Evolutionary conservation across 2,888 invertebrate species (phyloP).

Genomic region (Dysmachus trigonus): DNA sequence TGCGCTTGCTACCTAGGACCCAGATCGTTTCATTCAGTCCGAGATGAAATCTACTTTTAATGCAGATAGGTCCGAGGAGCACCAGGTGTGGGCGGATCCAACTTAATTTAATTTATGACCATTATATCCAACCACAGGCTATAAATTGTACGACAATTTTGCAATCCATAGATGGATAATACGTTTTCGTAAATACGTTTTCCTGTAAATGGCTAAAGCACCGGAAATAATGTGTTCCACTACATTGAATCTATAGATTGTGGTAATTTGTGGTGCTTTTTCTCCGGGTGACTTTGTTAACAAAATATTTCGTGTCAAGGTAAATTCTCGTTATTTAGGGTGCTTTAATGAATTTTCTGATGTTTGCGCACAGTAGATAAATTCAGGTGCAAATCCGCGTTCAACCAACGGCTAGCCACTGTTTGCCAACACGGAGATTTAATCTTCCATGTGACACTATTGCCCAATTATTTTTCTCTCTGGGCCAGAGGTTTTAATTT

Average conservation of each 20-base stretch:
- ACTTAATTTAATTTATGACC: constrained; percentile 49
- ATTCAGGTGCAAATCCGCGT: background rate
- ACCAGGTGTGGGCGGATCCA: constrained; percentile 48
- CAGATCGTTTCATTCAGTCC: constrained; percentile 28
- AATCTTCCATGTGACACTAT: background rate
- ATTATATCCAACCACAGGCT: constrained; percentile 48
- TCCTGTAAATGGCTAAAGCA: constrained; percentile 45
- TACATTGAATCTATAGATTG: constrained; percentile 48
- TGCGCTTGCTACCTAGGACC: background rate
- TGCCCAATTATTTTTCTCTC: background rate
- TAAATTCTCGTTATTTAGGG: constrained; percentile 4
- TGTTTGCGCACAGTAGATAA: constrained; percentile 17
- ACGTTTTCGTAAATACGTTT: constrained; percentile 47
- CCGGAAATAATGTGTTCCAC: constrained; percentile 50
- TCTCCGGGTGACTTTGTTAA: constrained; percentile 23
- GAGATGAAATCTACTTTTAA: constrained; percentile 29
- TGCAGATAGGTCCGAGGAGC: constrained; percentile 29
- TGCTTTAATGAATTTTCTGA: constrained; percentile 24
- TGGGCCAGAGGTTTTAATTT: background rate
- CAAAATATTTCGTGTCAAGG: constrained; percentile 33
- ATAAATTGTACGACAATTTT: constrained; percentile 48
- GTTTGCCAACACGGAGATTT: background rate
- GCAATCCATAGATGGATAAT: constrained; percentile 47
- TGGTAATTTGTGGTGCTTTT: constrained; percentile 43
- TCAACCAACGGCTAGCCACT: background rate